phyloP scores from a whole-genome alignment of 2,797 vertebrate genomes.

The Protosalanx chinensis region DNA sequence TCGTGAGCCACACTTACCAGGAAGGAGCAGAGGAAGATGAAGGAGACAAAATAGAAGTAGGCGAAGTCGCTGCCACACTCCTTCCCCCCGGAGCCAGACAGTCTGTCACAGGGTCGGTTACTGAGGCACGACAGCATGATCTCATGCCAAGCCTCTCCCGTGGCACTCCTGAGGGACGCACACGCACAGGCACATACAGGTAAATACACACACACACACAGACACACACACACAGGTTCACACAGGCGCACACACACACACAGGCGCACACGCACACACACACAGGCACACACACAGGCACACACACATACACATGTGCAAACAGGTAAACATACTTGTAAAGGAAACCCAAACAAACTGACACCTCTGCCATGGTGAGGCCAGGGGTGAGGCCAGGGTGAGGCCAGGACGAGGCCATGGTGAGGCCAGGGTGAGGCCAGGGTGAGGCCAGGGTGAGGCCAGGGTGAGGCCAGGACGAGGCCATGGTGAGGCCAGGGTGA shows the following conservation, averaged over 20 bases:
- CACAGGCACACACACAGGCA: background rate
- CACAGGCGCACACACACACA: background rate
- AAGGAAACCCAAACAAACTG: background rate
- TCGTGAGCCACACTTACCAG: slow-evolving; percentile 78
- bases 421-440: no score
- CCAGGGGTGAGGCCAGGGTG: no score
- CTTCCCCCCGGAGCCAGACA: slow-evolving; percentile 73
- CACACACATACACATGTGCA: slow-evolving; percentile 2
- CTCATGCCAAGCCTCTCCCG: slow-evolving; percentile 96
- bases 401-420: no score
- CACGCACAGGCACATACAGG: slow-evolving; percentile 20
- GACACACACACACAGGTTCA: background rate
- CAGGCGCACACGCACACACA: background rate
- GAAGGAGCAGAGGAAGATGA: slow-evolving; percentile 98
- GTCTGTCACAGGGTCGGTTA: slow-evolving; percentile 77
- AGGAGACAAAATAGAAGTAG: slow-evolving; percentile 98
- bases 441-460: no score
- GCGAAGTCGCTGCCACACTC: slow-evolving; percentile 97
- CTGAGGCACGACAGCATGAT: slow-evolving; percentile 95
- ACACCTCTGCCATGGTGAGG: background rate
- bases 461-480: no score
- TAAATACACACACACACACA: background rate
- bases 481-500: no score
- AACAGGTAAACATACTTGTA: no score
- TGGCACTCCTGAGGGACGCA: slow-evolving; percentile 83